Percentiles rank a stretch among this genome's conserved stretches.
Conservation (phyloP, 30 jellyfish, hydroid and myxozoan genomes). For the Aurelia sp. region DNA sequence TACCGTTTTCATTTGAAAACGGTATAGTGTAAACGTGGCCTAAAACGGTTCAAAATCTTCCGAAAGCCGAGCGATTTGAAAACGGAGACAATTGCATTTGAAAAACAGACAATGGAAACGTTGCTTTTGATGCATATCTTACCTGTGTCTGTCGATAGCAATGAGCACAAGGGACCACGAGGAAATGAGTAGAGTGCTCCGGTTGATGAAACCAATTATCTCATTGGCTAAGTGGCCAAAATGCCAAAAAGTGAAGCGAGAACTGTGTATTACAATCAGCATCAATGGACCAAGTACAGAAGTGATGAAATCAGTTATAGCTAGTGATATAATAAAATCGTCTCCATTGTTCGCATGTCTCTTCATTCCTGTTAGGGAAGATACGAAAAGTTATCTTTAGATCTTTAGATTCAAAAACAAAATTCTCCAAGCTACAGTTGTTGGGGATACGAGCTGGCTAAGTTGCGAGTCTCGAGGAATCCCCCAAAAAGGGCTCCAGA, state of each 20-base stretch:
- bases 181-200: neutral
- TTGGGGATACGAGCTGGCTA: too few species aligned
- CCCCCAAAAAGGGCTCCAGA: too few species aligned
- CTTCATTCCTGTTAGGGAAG: neutral
- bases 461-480: too few species aligned
- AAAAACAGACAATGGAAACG: too few species aligned
- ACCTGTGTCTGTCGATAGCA: constrained; percentile 7
- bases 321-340: neutral
- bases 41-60: too few species aligned
- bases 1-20: too few species aligned
- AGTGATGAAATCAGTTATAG: neutral
- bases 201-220: neutral
- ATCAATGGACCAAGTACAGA: neutral
- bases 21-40: too few species aligned
- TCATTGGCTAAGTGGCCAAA: neutral
- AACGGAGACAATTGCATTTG: too few species aligned
- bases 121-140: neutral
- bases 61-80: too few species aligned
- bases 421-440: too few species aligned
- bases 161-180: constrained; percentile 8
- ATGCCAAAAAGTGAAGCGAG: neutral
- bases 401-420: neutral
- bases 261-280: neutral
- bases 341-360: neutral
- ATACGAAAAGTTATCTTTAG: neutral